These are phyloP conservation scores for Falcaria lacertinaria DNA, from an alignment of 2,888 invertebrate genomes.

Conservation along the genomic window DNA sequence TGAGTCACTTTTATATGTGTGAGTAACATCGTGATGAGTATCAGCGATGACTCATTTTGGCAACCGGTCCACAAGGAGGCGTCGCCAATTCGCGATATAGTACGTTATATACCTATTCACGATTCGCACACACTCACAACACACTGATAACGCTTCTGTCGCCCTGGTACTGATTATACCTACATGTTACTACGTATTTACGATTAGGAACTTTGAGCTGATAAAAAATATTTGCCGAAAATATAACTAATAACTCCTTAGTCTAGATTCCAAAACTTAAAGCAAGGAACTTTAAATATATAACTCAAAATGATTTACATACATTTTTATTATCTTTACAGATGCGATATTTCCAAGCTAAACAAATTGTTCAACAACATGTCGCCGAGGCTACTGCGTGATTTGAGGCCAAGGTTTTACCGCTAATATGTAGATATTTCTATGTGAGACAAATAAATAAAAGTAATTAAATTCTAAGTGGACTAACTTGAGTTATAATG, in stretches of 20 bases:
- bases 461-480: conserved; percentile 36
- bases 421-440: conserved; percentile 64
- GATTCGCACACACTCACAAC: conserved; percentile 41
- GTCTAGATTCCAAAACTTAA: neutral
- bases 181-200: conserved; percentile 13
- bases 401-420: conserved; percentile 71
- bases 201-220: neutral
- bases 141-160: conserved; percentile 31
- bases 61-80: conserved; percentile 63
- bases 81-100: conserved; percentile 53
- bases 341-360: conserved; percentile 63
- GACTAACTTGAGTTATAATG: conserved; percentile 40
- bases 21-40: conserved; percentile 24
- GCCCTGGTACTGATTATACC: conserved; percentile 49
- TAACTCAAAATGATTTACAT: conserved; percentile 9
- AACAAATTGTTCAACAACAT: conserved; percentile 62
- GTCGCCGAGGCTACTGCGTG: conserved; percentile 55
- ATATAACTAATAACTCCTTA: conserved; percentile 3
- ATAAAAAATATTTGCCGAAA: conserved; percentile 9
- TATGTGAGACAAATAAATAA: conserved; percentile 53
- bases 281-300: conserved; percentile 5
- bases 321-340: conserved; percentile 38
- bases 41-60: conserved; percentile 63
- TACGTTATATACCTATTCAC: conserved; percentile 23
- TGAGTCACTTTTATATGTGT: conserved; percentile 15